A percentile compares a stretch with the other conserved stretches of the same genome.
These are phyloP conservation scores for Ceratosolen solmsi DNA, from an alignment of 1,140 invertebrate species.

Conservation along the genomic window DNA sequence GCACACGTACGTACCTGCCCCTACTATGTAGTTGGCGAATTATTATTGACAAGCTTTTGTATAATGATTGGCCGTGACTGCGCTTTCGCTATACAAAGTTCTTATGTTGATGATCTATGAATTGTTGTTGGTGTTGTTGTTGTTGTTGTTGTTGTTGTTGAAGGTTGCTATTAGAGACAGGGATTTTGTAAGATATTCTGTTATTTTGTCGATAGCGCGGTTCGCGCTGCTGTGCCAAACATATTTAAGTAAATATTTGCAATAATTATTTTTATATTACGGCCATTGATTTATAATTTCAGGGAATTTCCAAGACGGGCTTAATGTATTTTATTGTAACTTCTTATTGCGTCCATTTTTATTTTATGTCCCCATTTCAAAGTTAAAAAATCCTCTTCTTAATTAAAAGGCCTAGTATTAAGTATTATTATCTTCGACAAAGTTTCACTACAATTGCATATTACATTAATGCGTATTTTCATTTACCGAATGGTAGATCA, in stretches of 20 bases:
- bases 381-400: background rate
- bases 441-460: too few relatives aligned
- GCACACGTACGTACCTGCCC: background rate
- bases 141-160: too few relatives aligned
- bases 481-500: too few relatives aligned
- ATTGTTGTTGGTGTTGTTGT: too few relatives aligned
- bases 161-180: background rate
- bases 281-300: background rate
- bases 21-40: slow-evolving; percentile 15
- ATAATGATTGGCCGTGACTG: background rate
- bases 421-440: too few relatives aligned
- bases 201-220: background rate
- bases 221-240: background rate
- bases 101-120: slow-evolving; percentile 18
- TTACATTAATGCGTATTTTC: too few relatives aligned
- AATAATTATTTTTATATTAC: background rate
- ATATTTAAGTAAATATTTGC: background rate
- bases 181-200: background rate
- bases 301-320: background rate
- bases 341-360: background rate
- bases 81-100: background rate
- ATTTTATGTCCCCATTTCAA: background rate
- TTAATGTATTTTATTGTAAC: background rate
- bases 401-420: too few relatives aligned
- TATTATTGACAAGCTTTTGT: slow-evolving; percentile 44